Percentiles rank a stretch among this genome's conserved stretches.
Conservation (phyloP, 2,113 vertebrate species). For the Otolemur garnettii region DNA sequence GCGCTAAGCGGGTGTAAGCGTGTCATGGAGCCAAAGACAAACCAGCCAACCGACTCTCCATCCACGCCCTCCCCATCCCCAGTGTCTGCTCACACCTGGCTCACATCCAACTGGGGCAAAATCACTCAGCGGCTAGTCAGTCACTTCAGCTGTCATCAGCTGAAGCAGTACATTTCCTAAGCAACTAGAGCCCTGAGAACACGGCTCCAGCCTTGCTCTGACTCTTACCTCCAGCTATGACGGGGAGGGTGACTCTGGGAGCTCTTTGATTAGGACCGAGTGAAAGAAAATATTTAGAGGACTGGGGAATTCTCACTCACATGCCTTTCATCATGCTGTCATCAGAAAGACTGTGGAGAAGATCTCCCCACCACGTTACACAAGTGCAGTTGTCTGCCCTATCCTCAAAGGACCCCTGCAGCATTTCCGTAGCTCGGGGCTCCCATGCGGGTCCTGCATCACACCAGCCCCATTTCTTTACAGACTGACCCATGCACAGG, state of each 20-base stretch:
- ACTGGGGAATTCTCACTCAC: background rate
- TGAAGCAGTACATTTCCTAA: background rate
- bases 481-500: background rate
- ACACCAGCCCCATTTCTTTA: background rate
- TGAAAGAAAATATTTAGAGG: constrained; percentile 35
- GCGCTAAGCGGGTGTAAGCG: background rate
- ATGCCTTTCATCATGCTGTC: background rate
- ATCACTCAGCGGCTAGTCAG: background rate
- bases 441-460: background rate
- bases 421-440: background rate
- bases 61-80: background rate
- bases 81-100: background rate
- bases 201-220: background rate
- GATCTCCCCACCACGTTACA: background rate
- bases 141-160: background rate
- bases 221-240: background rate
- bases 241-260: background rate
- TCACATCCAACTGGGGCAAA: background rate
- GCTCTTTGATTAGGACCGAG: background rate
- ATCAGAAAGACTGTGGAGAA: background rate
- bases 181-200: background rate
- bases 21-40: background rate
- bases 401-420: background rate
- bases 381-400: background rate
- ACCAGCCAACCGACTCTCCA: background rate